A percentile compares a stretch with the other conserved stretches of the same genome.
These are phyloP conservation scores for Diarsia brunnea DNA, from an alignment of 2,888 invertebrate genomes.

Conservation along the genomic window DNA sequence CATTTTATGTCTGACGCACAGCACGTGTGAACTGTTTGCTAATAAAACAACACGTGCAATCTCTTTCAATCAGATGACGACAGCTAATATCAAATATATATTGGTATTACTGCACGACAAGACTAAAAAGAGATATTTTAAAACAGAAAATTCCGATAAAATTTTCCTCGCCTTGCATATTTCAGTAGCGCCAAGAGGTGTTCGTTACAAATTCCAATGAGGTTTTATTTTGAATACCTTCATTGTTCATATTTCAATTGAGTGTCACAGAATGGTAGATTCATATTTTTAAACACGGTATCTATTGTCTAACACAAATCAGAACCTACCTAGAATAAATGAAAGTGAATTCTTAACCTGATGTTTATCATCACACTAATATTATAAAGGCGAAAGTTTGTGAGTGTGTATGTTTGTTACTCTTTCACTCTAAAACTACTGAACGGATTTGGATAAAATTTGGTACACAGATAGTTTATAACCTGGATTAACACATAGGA, in stretches of 20 bases:
- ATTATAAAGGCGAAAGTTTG: too few species aligned
- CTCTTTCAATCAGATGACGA: too few species aligned
- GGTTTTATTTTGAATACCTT: constrained; percentile 29
- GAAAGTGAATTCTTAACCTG: background rate
- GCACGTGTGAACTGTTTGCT: constrained; percentile 8
- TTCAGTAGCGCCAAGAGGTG: constrained; percentile 2
- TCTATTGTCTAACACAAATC: background rate
- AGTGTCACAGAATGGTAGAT: constrained; percentile 8
- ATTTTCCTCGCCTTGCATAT: constrained; percentile 2
- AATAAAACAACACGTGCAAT: constrained; percentile 8
- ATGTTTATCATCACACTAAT: too few species aligned
- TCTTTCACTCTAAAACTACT: too few species aligned
- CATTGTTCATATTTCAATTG: constrained; percentile 37
- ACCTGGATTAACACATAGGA: too few species aligned
- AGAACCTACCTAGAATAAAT: background rate
- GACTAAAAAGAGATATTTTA: background rate
- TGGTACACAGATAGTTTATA: too few species aligned
- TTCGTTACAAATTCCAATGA: constrained; percentile 14
- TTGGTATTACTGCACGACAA: background rate
- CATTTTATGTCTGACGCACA: background rate
- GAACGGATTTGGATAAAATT: too few species aligned
- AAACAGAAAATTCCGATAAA: constrained; percentile 5
- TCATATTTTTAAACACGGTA: constrained; percentile 35
- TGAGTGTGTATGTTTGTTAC: too few species aligned
- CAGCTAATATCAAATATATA: background rate